These are phyloP conservation scores for Palloptera scutellata DNA, from an alignment of 2,888 invertebrate genomes.

Conservation along the genomic window DNA sequence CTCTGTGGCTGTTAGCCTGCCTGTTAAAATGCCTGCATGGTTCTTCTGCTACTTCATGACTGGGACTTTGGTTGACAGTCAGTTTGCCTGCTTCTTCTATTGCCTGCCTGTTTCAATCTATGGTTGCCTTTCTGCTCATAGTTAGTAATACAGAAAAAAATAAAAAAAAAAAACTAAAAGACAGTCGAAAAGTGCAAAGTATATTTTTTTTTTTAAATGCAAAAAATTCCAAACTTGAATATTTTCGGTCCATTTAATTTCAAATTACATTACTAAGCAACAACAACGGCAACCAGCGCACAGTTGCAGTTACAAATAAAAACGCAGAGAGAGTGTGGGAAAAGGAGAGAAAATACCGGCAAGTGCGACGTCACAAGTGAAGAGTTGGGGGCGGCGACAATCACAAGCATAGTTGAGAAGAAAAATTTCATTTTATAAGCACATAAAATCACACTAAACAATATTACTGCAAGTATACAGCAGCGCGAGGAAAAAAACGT, in stretches of 20 bases:
- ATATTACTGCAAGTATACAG: not conserved
- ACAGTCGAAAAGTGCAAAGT: not conserved
- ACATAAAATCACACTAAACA: constrained; percentile 24
- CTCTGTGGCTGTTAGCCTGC: too few species aligned
- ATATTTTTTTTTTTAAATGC: not conserved
- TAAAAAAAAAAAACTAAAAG: not conserved
- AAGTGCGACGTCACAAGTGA: too few species aligned
- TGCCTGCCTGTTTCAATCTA: too few species aligned
- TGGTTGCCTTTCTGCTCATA: too few species aligned
- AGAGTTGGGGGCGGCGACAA: too few species aligned
- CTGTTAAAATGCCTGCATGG: not conserved
- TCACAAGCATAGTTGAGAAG: constrained; percentile 9
- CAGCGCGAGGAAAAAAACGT: not conserved
- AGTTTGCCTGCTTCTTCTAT: too few species aligned
- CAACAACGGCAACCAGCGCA: not conserved
- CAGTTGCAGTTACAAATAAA: not conserved
- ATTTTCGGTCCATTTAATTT: constrained; percentile 36
- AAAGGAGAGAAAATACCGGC: too few species aligned
- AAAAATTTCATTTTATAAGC: constrained; percentile 23
- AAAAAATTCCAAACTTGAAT: constrained; percentile 25
- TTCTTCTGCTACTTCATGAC: too few species aligned
- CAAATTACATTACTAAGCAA: constrained; percentile 31
- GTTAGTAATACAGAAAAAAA: too few species aligned
- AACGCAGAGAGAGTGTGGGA: not conserved
- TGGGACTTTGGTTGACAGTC: too few species aligned